phyloP scores from a whole-genome alignment of 1,140 invertebrate species.

The Drosophila subobscura region DNA sequence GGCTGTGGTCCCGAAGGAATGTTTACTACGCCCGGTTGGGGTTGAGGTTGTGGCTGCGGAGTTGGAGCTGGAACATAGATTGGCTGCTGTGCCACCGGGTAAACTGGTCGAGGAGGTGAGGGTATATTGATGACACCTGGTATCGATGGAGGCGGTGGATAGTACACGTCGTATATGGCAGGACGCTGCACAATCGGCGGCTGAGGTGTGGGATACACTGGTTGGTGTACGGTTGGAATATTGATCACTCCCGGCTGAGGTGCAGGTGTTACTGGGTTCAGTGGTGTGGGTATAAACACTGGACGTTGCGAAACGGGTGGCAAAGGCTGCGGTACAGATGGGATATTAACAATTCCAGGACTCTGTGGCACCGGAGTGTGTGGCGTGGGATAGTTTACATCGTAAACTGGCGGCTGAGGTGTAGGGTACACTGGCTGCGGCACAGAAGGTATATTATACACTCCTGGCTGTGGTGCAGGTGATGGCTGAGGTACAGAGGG shows the following conservation, averaged over 20 bases:
- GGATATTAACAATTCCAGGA: constrained; percentile 86
- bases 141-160: constrained; percentile 27
- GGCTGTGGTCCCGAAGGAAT: constrained; percentile 54
- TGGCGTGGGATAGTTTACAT: constrained; percentile 84
- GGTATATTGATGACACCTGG: constrained; percentile 61
- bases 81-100: constrained; percentile 28
- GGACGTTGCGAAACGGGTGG: constrained; percentile 61
- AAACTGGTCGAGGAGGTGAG: constrained; percentile 21
- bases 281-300: constrained; percentile 85
- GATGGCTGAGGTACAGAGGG: constrained; percentile 8
- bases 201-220: constrained; percentile 85
- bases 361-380: constrained; percentile 12
- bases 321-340: constrained; percentile 23
- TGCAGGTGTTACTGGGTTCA: constrained; percentile 10
- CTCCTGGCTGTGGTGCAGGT: no score
- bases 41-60: constrained; percentile 22
- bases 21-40: constrained; percentile 88
- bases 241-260: constrained; percentile 46
- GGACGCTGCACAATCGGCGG: constrained; percentile 86
- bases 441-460: constrained; percentile 74
- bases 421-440: constrained; percentile 27
- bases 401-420: constrained; percentile 24
- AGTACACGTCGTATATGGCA: constrained; percentile 85
- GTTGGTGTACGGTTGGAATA: constrained; percentile 53
- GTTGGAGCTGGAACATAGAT: constrained; percentile 28